Evolutionary conservation across 64 coral and sea anemone species (phyloP).

Genomic region (Stichodactyla helianthus): DNA sequence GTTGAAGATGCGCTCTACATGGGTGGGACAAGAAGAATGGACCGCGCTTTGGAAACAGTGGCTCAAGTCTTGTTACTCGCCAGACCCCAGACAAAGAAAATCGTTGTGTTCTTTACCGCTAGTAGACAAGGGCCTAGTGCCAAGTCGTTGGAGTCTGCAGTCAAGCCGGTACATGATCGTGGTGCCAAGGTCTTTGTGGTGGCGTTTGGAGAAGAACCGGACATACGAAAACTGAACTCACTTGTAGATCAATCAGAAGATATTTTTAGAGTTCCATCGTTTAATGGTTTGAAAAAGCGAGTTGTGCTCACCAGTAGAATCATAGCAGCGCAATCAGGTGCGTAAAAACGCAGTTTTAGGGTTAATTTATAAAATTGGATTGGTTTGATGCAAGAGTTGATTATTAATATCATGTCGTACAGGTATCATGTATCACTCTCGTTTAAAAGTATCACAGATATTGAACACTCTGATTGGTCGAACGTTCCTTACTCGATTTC

Average conservation of each 20-base stretch:
- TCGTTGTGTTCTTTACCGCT: slow-evolving; percentile 52
- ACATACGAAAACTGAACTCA: slow-evolving; percentile 12
- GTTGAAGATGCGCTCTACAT: slow-evolving; percentile 39
- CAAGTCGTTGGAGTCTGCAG: slow-evolving; percentile 25
- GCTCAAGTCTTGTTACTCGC: slow-evolving; percentile 41
- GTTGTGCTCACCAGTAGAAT: slow-evolving; percentile 16
- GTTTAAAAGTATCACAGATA: no score
- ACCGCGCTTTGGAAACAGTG: slow-evolving; percentile 48
- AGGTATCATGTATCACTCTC: no score
- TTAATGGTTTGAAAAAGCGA: slow-evolving; percentile 26
- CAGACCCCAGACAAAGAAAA: slow-evolving; percentile 28
- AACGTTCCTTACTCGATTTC: no score
- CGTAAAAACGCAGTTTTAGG: not conserved
- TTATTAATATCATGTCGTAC: no score
- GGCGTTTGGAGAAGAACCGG: slow-evolving; percentile 46
- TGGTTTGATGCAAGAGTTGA: no score
- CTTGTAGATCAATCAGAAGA: slow-evolving; percentile 37
- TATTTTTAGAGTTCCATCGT: slow-evolving; percentile 45
- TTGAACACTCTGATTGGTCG: no score
- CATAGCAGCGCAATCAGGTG: slow-evolving; percentile 22
- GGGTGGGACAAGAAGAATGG: slow-evolving; percentile 55
- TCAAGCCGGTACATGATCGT: slow-evolving; percentile 47
- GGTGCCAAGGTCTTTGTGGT: slow-evolving; percentile 60
- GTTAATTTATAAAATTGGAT: no score
- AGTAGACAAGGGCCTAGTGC: slow-evolving; percentile 38